phyloP scores from a whole-genome alignment of 2,113 vertebrate species.

The Myrmophylax atrothorax region DNA sequence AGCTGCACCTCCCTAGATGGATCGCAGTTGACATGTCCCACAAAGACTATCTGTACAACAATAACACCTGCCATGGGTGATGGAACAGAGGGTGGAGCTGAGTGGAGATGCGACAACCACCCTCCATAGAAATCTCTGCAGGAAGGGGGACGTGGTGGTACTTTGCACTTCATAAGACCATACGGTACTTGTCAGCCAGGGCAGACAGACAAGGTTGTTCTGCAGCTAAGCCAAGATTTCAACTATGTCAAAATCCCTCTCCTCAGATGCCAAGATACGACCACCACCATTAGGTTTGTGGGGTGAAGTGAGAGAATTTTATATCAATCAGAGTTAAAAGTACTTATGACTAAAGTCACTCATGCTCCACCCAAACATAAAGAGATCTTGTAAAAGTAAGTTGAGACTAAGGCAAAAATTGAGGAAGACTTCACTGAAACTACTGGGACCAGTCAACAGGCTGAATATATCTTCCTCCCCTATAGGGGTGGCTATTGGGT shows the following conservation, averaged over 20 bases:
- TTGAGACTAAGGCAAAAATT: background rate
- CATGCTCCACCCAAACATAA: background rate
- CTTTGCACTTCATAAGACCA: background rate
- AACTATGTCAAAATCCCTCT: background rate
- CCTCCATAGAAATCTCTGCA: background rate
- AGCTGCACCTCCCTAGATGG: background rate
- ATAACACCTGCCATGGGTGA: background rate
- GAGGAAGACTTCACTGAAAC: background rate
- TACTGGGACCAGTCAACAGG: background rate
- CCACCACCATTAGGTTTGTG: background rate
- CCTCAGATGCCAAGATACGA: background rate
- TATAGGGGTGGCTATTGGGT: background rate
- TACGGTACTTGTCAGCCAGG: background rate
- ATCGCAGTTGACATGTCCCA: background rate
- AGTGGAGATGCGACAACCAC: background rate
- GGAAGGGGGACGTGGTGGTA: background rate
- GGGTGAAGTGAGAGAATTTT: background rate
- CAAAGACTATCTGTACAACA: background rate
- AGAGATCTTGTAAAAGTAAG: background rate
- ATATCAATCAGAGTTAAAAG: background rate
- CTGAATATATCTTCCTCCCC: background rate
- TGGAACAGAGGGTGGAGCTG: background rate
- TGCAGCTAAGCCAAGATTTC: background rate
- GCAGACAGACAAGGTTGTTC: background rate
- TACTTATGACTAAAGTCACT: background rate